phyloP scores from a whole-genome alignment of 2,113 vertebrate genomes.

The Gila orcuttii region DNA sequence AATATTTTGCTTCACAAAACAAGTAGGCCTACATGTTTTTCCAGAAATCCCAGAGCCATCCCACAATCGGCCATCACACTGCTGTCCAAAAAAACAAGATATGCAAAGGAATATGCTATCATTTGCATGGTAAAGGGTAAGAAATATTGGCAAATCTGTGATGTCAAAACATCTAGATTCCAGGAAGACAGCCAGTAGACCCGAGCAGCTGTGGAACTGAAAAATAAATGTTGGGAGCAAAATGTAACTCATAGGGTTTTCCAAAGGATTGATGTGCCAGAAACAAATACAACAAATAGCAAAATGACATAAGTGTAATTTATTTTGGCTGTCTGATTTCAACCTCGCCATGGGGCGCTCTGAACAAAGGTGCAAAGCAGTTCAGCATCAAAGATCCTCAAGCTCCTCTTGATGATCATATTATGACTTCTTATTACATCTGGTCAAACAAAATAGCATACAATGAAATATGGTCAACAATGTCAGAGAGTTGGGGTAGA shows the following conservation, averaged over 20 bases:
- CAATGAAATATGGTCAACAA: neutral
- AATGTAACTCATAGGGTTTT: constrained; percentile 37
- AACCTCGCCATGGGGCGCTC: neutral
- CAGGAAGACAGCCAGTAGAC: constrained; percentile 55
- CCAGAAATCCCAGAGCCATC: constrained; percentile 8
- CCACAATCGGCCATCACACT: constrained; percentile 15
- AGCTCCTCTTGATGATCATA: neutral
- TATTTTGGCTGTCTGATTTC: constrained; percentile 4
- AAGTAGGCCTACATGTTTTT: neutral
- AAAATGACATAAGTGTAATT: constrained; percentile 24
- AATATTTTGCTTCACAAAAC: constrained; percentile 7
- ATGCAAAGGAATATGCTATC: constrained; percentile 61
- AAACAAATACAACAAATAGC: neutral
- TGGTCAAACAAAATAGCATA: neutral
- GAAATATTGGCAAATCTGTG: constrained; percentile 58
- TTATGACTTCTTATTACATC: neutral
- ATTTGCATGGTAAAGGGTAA: constrained; percentile 62
- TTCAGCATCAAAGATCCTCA: constrained; percentile 20
- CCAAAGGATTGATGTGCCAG: constrained; percentile 26
- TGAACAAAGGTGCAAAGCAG: constrained; percentile 30
- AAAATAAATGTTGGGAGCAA: constrained; percentile 45
- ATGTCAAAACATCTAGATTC: constrained; percentile 56
- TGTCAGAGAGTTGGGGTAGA: neutral
- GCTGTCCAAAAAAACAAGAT: constrained; percentile 44
- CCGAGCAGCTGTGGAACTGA: constrained; percentile 36